phyloP scores from a whole-genome alignment of 1,140 invertebrate species.

The Melipona quadrifasciata region DNA sequence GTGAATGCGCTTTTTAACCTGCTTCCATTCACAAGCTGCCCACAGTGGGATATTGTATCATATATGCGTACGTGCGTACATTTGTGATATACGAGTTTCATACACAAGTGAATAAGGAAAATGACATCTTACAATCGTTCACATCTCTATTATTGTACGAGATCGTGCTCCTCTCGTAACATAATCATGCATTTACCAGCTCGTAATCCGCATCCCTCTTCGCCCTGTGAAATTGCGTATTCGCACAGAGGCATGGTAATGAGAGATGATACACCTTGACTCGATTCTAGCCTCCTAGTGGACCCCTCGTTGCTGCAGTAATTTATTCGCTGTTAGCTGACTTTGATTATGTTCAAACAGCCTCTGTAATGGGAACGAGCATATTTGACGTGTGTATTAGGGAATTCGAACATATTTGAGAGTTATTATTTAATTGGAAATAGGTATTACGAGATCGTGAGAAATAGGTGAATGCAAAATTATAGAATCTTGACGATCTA shows the following conservation, averaged over 20 bases:
- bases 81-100: neutral
- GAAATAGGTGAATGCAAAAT: neutral
- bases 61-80: too few relatives aligned
- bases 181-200: slow-evolving; percentile 40
- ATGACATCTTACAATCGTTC: slow-evolving; percentile 53
- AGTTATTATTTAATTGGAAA: slow-evolving; percentile 17
- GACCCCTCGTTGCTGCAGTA: neutral
- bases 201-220: slow-evolving; percentile 9
- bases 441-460: neutral
- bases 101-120: slow-evolving; percentile 44
- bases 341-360: neutral
- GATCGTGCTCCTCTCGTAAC: slow-evolving; percentile 8
- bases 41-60: neutral
- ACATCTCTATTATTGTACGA: slow-evolving; percentile 43
- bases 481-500: neutral
- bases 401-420: neutral
- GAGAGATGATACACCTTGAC: slow-evolving; percentile 18
- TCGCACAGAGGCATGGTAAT: slow-evolving; percentile 2
- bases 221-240: slow-evolving; percentile 12
- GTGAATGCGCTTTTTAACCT: slow-evolving; percentile 10
- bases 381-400: neutral
- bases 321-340: neutral
- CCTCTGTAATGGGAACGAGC: neutral
- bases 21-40: slow-evolving; percentile 5
- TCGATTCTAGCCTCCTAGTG: neutral